Conservation (phyloP, 2,113 vertebrate species). For the Microcebus griseorufus region DNA sequence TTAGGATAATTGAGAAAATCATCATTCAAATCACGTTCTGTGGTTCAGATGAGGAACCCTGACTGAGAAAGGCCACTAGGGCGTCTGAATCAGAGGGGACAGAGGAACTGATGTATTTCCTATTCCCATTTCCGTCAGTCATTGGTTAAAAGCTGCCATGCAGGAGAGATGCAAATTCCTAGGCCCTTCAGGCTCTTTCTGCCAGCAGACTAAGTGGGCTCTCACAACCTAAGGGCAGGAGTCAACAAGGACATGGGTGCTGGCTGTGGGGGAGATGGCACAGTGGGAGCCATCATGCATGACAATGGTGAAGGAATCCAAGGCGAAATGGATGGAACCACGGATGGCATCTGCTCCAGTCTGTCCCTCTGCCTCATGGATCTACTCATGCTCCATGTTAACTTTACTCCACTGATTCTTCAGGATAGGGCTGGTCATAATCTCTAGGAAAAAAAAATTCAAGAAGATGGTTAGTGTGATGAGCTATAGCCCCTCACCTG, state of each 20-base stretch:
- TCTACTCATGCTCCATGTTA: background rate
- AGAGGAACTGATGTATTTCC: background rate
- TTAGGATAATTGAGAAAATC: background rate
- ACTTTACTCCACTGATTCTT: background rate
- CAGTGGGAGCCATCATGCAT: accelerated
- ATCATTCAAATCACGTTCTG: background rate
- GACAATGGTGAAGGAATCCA: background rate
- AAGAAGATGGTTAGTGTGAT: background rate
- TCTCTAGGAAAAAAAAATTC: background rate
- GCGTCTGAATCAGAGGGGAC: background rate
- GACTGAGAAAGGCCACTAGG: background rate
- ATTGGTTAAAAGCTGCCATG: background rate
- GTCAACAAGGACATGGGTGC: background rate
- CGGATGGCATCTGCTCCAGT: background rate
- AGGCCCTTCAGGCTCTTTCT: background rate
- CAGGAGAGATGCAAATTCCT: background rate
- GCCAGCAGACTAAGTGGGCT: background rate
- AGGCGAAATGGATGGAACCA: background rate
- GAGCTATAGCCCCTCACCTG: background rate
- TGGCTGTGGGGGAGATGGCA: background rate
- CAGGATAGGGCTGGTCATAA: background rate
- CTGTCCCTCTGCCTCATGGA: background rate
- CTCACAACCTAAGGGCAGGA: background rate
- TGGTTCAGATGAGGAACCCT: background rate
- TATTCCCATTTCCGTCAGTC: background rate